Conservation (phyloP, 2,113 vertebrate species). For the Nibea albiflora region DNA sequence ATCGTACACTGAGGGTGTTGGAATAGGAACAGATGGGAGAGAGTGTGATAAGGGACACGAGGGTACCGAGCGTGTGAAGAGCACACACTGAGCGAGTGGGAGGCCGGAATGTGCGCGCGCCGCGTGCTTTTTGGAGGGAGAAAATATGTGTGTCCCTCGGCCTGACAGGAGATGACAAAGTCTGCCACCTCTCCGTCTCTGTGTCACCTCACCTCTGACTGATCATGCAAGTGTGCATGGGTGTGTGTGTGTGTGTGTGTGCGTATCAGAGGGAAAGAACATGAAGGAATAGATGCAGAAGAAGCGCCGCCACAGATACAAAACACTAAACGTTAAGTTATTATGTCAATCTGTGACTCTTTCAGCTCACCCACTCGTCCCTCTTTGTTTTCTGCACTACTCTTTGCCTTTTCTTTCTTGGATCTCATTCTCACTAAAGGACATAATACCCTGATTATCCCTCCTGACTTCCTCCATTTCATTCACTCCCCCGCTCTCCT, state of each 20-base stretch:
- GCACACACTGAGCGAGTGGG: conserved; percentile 49
- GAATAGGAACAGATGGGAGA: conserved; percentile 75
- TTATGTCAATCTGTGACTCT: conserved; percentile 33
- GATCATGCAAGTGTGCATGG: not conserved
- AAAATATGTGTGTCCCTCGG: conserved; percentile 15
- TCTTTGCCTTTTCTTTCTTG: conserved; percentile 20
- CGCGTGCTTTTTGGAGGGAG: not conserved
- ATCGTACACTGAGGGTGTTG: conserved; percentile 71
- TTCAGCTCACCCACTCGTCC: conserved; percentile 53
- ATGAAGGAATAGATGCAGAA: conserved; percentile 17
- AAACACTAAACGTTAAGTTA: conserved; percentile 45
- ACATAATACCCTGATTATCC: conserved; percentile 74
- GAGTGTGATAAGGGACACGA: conserved; percentile 58
- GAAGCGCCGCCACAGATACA: conserved; percentile 4
- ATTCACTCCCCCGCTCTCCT: conserved; percentile 64
- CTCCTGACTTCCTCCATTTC: conserved; percentile 59
- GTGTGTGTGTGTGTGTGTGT: not conserved
- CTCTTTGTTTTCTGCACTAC: conserved; percentile 50
- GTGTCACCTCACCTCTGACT: conserved; percentile 55
- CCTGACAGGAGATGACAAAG: conserved; percentile 68
- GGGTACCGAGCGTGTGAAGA: conserved; percentile 58
- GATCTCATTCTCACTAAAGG: conserved; percentile 57
- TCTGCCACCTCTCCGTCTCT: conserved; percentile 60
- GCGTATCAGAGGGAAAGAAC: not conserved
- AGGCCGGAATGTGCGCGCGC: conserved; percentile 22